A percentile compares a stretch with the other conserved stretches of the same genome.
These are phyloP conservation scores for Papilio aristodemus DNA, from an alignment of 1,140 invertebrate genomes.

Conservation along the genomic window DNA sequence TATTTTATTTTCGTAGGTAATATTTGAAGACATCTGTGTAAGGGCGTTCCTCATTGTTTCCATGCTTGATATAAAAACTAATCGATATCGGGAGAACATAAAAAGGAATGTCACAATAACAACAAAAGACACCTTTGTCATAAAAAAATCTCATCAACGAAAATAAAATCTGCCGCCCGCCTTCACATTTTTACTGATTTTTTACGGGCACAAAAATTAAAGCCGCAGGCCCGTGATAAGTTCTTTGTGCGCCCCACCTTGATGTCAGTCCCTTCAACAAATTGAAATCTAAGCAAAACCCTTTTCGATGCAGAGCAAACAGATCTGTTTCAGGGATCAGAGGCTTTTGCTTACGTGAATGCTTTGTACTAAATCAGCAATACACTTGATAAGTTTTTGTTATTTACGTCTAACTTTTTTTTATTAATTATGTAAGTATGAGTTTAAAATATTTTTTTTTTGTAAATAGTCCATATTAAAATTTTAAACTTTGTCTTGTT, in stretches of 20 bases:
- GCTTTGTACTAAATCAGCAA: not conserved
- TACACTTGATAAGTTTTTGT: not conserved
- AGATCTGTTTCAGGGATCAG: not conserved
- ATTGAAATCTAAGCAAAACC: conserved; percentile 7
- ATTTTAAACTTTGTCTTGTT: too few species aligned
- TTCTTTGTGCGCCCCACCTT: not conserved
- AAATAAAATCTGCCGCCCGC: conserved; percentile 7
- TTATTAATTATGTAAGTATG: too few species aligned
- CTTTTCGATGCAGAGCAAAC: not conserved
- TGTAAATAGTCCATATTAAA: too few species aligned
- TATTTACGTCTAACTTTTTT: not conserved
- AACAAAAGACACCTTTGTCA: conserved; percentile 18
- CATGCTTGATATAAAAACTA: not conserved
- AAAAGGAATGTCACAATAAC: conserved; percentile 13
- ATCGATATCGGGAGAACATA: conserved; percentile 15
- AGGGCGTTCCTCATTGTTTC: not conserved
- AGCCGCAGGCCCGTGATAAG: not conserved
- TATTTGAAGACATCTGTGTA: not conserved
- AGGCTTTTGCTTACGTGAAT: not conserved
- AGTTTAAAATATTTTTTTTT: too few species aligned
- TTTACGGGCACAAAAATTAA: conserved; percentile 8
- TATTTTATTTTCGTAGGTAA: not conserved
- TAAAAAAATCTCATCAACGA: conserved; percentile 15
- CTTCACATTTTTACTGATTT: not conserved
- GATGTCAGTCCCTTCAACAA: not conserved